Percentiles rank a stretch among this genome's conserved stretches.
phyloP scores from a whole-genome alignment of 2,888 invertebrate species.

The Invenusta paracnida region DNA sequence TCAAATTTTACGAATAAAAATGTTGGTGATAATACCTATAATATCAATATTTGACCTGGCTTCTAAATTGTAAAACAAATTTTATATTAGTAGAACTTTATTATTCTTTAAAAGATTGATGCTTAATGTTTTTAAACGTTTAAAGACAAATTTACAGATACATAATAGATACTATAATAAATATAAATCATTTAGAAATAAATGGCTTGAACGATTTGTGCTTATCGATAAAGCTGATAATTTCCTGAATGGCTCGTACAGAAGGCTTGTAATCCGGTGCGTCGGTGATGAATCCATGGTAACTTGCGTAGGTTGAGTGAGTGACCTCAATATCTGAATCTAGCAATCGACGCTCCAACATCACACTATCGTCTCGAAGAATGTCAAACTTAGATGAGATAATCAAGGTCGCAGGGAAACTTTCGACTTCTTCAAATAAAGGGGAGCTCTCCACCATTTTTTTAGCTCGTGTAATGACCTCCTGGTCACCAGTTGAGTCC shows the following conservation, averaged over 20 bases:
- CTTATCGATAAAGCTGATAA: constrained; percentile 35
- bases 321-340: background rate
- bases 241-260: background rate
- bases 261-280: background rate
- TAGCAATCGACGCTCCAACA: constrained; percentile 51
- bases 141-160: too few relatives aligned
- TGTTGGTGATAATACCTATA: too few relatives aligned
- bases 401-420: constrained; percentile 55
- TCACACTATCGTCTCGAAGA: constrained; percentile 58
- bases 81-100: too few relatives aligned
- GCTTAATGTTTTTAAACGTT: too few relatives aligned
- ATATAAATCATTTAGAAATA: too few relatives aligned
- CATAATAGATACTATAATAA: too few relatives aligned
- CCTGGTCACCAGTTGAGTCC: constrained; percentile 39
- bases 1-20: too few relatives aligned
- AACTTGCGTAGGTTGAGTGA: background rate
- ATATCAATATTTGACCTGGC: too few relatives aligned
- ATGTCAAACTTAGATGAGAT: constrained; percentile 60
- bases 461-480: constrained; percentile 50
- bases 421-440: constrained; percentile 47
- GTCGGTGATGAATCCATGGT: constrained; percentile 19
- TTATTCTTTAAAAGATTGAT: too few relatives aligned
- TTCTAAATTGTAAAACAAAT: too few relatives aligned
- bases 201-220: too few relatives aligned
- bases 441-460: constrained; percentile 58